Conservation (phyloP, 2,113 vertebrate genomes). For the Pangasianodon hypophthalmus region DNA sequence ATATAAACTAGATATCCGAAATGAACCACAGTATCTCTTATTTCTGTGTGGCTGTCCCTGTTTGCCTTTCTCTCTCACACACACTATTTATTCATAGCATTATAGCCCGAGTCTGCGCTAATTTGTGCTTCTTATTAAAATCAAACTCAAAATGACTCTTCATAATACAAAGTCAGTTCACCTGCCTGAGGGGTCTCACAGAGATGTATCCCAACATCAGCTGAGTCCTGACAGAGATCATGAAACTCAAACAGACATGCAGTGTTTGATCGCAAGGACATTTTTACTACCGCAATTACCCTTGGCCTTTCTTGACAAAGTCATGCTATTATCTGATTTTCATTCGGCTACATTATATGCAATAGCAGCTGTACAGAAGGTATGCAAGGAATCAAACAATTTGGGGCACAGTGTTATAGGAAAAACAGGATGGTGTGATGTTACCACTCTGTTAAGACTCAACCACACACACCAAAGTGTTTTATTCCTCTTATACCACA, state of each 20-base stretch:
- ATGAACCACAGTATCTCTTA: neutral
- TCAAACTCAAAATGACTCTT: neutral
- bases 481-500: neutral
- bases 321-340: neutral
- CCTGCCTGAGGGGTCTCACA: neutral
- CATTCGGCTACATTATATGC: neutral
- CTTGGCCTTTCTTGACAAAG: neutral
- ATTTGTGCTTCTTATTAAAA: neutral
- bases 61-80: neutral
- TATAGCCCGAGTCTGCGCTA: neutral
- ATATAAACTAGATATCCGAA: conserved; percentile 49
- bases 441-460: neutral
- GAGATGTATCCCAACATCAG: neutral
- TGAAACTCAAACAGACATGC: neutral
- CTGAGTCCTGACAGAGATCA: neutral
- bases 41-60: neutral
- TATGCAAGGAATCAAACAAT: neutral
- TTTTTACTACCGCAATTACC: neutral
- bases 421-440: neutral
- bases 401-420: neutral
- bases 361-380: neutral
- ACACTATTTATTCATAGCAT: neutral
- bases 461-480: neutral
- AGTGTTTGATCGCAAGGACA: neutral
- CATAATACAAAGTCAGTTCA: neutral